Evolutionary conservation across 2,888 invertebrate species (phyloP), one percentile per base, ranked within the genome.

Genomic region (Platycheirus rosarum): DNA sequence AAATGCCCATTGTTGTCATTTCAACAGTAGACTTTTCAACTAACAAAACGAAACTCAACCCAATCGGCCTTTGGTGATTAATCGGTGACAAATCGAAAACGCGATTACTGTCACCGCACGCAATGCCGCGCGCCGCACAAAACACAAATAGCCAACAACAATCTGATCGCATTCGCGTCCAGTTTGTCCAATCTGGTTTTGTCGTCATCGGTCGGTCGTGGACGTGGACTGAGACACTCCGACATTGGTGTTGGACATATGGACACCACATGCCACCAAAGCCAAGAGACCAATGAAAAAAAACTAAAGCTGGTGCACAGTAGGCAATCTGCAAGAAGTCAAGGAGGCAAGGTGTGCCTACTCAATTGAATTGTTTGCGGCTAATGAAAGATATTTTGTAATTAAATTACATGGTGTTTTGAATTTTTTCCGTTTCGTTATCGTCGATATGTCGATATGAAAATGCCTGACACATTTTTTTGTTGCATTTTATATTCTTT

Each of bases 61-160:
- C 42, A n/a, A n/a, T n/a, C 35, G 16, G 74, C 29, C 11, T 57
- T 53, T 35, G 16, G 55, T 82, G 82, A 82, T 82, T 82, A 82
- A 77, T 82, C 73, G 82, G 44, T 82, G 82, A 82, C 82, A 82
- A 82, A 82, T 77, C 82, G 77, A 57, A 32, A n/a, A 73, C 44
- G 63, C 66, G 82, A 77, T 82, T 82, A 77, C 71, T 82, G 82
- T 77, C 82, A 82, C 68, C 77, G 35, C 66, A 71, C 71, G 71
- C 77, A 82, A 66, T 49, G 23, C 26, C 16, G n/a, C n/a, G n/a
- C n/a, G n/a, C n/a, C n/a, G n/a, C n/a, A 20, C 16, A 68, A 55
- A 82, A 62, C 32, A 42, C 16, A 63, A 66, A 82, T 68, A 66
- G 60, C 66, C 77, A 63, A 68, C 78, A 62, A 75, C 69, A 69